phyloP scores from a whole-genome alignment of 1,140 invertebrate genomes.

The Drosophila santomea region DNA sequence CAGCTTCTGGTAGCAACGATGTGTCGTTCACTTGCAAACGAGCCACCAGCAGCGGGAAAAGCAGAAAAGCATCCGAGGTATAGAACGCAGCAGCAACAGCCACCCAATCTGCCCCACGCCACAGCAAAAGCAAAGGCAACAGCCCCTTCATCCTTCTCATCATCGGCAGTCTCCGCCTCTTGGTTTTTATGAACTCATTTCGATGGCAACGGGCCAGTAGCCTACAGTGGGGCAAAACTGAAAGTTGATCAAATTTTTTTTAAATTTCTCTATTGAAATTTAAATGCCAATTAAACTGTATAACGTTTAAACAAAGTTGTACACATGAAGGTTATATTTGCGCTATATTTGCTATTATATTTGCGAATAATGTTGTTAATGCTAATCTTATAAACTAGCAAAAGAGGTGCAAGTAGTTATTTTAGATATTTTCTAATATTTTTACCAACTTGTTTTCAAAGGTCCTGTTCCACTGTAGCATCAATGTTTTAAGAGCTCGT shows the following conservation, averaged over 20 bases:
- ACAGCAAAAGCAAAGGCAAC: not conserved
- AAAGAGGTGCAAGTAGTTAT: not conserved
- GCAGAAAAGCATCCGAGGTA: constrained; percentile 14
- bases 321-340: not conserved
- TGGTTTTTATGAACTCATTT: constrained; percentile 73
- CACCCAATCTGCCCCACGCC: constrained; percentile 43
- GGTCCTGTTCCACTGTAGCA: constrained; percentile 6
- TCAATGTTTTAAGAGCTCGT: constrained; percentile 55
- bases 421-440: not conserved
- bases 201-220: constrained; percentile 40
- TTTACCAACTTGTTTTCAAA: not conserved
- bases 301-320: too few relatives aligned
- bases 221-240: constrained; percentile 45
- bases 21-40: constrained; percentile 74
- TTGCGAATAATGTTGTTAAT: too few relatives aligned
- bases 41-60: constrained; percentile 46
- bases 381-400: too few relatives aligned
- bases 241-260: too few relatives aligned
- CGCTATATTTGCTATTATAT: too few relatives aligned
- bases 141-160: constrained; percentile 14
- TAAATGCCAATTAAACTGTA: too few relatives aligned
- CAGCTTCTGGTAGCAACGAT: constrained; percentile 54
- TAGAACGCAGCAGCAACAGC: constrained; percentile 27
- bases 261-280: too few relatives aligned
- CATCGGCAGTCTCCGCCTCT: constrained; percentile 32